phyloP scores from a whole-genome alignment of 1,140 invertebrate species.

The Temnothorax longispinosus region DNA sequence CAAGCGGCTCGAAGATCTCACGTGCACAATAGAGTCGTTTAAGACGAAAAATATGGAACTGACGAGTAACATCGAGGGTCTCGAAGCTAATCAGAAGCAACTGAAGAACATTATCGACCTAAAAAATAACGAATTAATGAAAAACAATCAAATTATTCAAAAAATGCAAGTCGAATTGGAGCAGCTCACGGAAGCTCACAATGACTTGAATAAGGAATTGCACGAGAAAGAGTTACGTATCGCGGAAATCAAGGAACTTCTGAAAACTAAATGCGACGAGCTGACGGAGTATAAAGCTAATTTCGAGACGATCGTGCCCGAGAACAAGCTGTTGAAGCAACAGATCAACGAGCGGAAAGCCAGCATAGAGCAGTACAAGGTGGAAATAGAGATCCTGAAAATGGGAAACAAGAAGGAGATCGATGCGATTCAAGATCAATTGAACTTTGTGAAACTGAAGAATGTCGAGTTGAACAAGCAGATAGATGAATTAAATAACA shows the following conservation, averaged over 20 bases:
- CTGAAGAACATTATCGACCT: slow-evolving; percentile 75
- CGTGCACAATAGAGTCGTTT: slow-evolving; percentile 63
- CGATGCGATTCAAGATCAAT: slow-evolving; percentile 69
- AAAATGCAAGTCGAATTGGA: slow-evolving; percentile 68
- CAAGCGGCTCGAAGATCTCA: slow-evolving; percentile 71
- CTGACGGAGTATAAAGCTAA: slow-evolving; percentile 80
- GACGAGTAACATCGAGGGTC: slow-evolving; percentile 72
- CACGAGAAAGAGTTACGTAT: slow-evolving; percentile 69
- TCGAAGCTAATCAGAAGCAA: slow-evolving; percentile 74
- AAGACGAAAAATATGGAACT: slow-evolving; percentile 76
- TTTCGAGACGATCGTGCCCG: slow-evolving; percentile 76
- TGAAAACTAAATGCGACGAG: slow-evolving; percentile 81
- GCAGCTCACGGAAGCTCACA: slow-evolving; percentile 66
- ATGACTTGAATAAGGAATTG: slow-evolving; percentile 69
- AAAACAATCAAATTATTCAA: slow-evolving; percentile 57
- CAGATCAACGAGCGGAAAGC: slow-evolving; percentile 72
- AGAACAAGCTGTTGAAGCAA: slow-evolving; percentile 77
- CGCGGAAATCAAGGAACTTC: slow-evolving; percentile 73
- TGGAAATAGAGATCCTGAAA: slow-evolving; percentile 74
- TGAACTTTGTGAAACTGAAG: slow-evolving; percentile 72
- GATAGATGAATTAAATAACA: slow-evolving; percentile 74
- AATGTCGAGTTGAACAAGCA: slow-evolving; percentile 72
- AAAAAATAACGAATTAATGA: slow-evolving; percentile 72
- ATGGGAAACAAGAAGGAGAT: slow-evolving; percentile 66
- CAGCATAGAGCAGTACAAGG: slow-evolving; percentile 75